Evolutionary conservation across 1,140 invertebrate genomes (phyloP), one percentile per base, ranked within the genome.

Genomic region (Pristionchus pacificus): DNA sequence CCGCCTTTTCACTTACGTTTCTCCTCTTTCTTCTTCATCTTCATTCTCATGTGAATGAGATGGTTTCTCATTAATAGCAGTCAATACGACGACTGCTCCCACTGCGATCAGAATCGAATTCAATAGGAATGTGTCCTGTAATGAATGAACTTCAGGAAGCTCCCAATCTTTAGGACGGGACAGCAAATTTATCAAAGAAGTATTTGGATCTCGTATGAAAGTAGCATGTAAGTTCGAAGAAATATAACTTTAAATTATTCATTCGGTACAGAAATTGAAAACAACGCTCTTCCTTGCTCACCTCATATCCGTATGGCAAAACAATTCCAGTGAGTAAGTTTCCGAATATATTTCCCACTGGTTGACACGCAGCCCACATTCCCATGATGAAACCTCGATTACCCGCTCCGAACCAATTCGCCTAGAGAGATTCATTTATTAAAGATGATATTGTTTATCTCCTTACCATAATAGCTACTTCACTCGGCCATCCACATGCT

Each of bases 281-380:
- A 24, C 19, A 65, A 19, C 10, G 61, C 70, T 10, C 14, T 19
- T 65, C 29, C 63, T n/a, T n/a, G n/a, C n/a, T 77, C 79, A 85
- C 85, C 74, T 87, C 79, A 79, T 87, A 87, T 3, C 87, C 87
- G 76, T 84, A 84, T 14, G 84, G 77, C 1, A 87, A 72, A 2
- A 87, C 82, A 65, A 81, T 72, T 0, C 85, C 82, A 13, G 84
- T 84, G 74, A 87, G 76, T 3, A 86, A 69, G 49, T 86, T 83
- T 32, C 87, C 87, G 29, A 88, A 77, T 58, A 87, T 88, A 74
- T 87, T 87, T 14, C 87, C 87, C 28, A 87, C 83, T 55, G 86
- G 85, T 13, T 87, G 85, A 82, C 86, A 87, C 0, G 85, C 80
- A 73, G 86, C 85, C 87, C 87, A 87, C 1, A 86, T 33, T 31